Evolutionary conservation across 30 jellyfish, hydroid and myxozoan genomes (phyloP).

Genomic region (Aurelia aurita complex sp. Pacific): DNA sequence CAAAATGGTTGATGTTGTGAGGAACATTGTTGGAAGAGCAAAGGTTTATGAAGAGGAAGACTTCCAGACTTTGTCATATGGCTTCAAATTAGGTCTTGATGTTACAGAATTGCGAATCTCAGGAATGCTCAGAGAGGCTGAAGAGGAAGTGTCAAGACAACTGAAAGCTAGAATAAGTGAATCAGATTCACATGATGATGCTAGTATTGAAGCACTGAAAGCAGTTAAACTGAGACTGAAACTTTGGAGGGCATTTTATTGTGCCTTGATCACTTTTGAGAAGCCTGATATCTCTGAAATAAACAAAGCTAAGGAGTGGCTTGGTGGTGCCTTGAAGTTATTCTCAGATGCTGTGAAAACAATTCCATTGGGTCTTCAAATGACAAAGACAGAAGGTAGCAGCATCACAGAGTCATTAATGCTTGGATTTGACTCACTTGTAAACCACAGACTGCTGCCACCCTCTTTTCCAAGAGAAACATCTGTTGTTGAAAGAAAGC

Average conservation of each 20-base stretch:
- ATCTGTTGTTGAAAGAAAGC: slow-evolving; percentile 38
- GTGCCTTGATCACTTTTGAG: slow-evolving; percentile 79
- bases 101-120: slow-evolving; percentile 77
- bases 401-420: slow-evolving; percentile 17
- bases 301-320: slow-evolving; percentile 57
- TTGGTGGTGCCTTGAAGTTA: slow-evolving; percentile 21
- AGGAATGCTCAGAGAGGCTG: slow-evolving; percentile 92
- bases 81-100: slow-evolving; percentile 70
- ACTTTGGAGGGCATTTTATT: slow-evolving; percentile 76
- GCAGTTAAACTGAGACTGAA: slow-evolving; percentile 74
- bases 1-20: slow-evolving; percentile 77
- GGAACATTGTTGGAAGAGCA: slow-evolving; percentile 78
- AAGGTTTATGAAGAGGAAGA: slow-evolving; percentile 96
- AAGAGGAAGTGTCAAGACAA: slow-evolving; percentile 80
- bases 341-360: slow-evolving; percentile 20
- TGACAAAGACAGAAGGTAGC: slow-evolving; percentile 1
- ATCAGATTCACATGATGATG: background rate
- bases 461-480: slow-evolving; percentile 94
- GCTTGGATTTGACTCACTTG: slow-evolving; percentile 89
- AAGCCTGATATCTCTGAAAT: slow-evolving; percentile 77
- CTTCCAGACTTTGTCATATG: slow-evolving; percentile 84
- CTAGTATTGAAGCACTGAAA: slow-evolving; percentile 40
- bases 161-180: slow-evolving; percentile 44
- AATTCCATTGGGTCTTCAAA: slow-evolving; percentile 28
- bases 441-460: slow-evolving; percentile 85